These are phyloP conservation scores for Branchipolynoe longqiensis DNA, from an alignment of 2,888 invertebrate genomes.

Conservation along the genomic window DNA sequence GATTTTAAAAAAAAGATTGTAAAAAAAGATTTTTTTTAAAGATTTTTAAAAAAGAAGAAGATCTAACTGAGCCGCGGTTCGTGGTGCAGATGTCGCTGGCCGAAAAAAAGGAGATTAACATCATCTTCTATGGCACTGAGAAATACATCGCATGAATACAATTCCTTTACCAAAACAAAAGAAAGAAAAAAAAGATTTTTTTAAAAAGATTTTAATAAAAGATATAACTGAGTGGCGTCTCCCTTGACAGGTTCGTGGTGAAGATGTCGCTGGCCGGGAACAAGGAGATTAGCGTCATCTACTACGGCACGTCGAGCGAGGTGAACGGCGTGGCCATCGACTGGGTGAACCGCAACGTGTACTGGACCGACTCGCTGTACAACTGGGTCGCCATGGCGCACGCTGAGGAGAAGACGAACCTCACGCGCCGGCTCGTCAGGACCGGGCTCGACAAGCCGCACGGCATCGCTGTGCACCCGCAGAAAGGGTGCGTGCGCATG, in stretches of 20 bases:
- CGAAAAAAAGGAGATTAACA: constrained; percentile 65
- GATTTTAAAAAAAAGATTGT: no score
- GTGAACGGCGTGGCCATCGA: constrained; percentile 77
- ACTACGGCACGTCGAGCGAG: constrained; percentile 75
- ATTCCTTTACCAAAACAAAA: no score
- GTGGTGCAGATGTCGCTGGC: constrained; percentile 62
- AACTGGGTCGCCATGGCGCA: constrained; percentile 77
- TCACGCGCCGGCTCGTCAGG: constrained; percentile 50
- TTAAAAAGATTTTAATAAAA: background rate
- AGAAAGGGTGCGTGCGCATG: constrained; percentile 73
- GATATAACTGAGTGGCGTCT: background rate
- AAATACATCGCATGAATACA: no score
- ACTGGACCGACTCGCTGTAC: constrained; percentile 78
- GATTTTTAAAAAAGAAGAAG: no score
- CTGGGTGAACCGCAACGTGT: constrained; percentile 76
- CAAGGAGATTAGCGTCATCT: constrained; percentile 68
- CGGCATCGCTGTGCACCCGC: constrained; percentile 76
- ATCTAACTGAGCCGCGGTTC: no score
- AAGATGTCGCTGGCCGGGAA: constrained; percentile 61
- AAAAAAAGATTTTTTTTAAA: no score
- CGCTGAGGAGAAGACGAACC: constrained; percentile 58
- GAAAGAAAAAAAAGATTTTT: background rate
- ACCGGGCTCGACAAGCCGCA: constrained; percentile 74
- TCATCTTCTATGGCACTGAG: constrained; percentile 75
- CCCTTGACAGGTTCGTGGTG: constrained; percentile 60